Conservation (phyloP, 1,140 invertebrate species). For the Scylla paramamosain region DNA sequence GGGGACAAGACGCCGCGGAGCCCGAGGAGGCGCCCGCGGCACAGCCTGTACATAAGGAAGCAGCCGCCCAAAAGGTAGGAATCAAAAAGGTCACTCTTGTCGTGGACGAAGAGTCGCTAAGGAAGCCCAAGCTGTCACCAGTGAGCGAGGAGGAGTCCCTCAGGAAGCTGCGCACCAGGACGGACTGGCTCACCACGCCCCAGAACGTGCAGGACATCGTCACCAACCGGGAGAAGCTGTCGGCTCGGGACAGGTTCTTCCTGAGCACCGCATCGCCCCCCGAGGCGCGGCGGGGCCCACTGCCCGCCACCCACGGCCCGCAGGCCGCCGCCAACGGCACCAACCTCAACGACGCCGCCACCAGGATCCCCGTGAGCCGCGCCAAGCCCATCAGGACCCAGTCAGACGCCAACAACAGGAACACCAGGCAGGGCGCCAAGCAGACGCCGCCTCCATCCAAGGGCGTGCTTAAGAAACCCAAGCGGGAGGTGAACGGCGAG, state of each 20-base stretch:
- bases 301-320: neutral
- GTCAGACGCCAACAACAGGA: neutral
- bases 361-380: neutral
- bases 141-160: conserved; percentile 28
- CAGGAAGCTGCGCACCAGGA: conserved; percentile 51
- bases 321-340: neutral
- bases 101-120: neutral
- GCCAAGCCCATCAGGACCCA: neutral
- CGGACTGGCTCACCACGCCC: conserved; percentile 54
- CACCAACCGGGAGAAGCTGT: neutral
- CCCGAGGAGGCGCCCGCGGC: conserved; percentile 11
- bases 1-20: conserved; percentile 39
- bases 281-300: neutral
- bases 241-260: neutral
- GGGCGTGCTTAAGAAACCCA: neutral
- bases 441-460: neutral
- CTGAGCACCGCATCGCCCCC: neutral
- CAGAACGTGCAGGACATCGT: neutral
- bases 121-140: neutral
- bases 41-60: neutral
- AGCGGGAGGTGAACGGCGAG: neutral
- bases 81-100: neutral
- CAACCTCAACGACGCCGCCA: neutral
- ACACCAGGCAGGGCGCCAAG: neutral
- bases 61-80: neutral